Evolutionary conservation across 2,113 vertebrate genomes (phyloP).

Genomic region (Carettochelys insculpta): DNA sequence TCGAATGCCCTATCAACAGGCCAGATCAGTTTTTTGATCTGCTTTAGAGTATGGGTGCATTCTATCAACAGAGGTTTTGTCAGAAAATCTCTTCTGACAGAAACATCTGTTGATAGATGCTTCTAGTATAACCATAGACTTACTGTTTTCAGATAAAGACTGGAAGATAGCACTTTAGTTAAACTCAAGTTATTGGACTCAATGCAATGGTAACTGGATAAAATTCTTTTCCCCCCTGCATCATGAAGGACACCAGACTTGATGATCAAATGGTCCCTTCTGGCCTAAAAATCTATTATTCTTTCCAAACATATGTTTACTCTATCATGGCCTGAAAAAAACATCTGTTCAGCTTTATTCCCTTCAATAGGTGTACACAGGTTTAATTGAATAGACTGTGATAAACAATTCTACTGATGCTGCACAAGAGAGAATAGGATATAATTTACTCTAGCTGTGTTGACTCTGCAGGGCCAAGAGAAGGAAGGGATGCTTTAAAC

Average conservation of each 20-base stretch:
- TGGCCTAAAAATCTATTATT: not conserved
- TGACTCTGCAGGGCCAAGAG: not conserved
- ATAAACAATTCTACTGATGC: not conserved
- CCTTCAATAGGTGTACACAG: not conserved
- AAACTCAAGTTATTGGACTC: not conserved
- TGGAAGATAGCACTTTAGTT: not conserved
- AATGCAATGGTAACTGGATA: not conserved
- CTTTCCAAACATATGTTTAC: not conserved
- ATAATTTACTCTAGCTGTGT: not conserved
- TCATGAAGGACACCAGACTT: not conserved
- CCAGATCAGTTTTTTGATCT: too few species aligned
- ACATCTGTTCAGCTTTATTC: not conserved
- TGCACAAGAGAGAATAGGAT: not conserved
- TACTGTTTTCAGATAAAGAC: not conserved
- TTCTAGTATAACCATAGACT: too few species aligned
- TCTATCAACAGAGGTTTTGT: too few species aligned
- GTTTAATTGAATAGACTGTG: not conserved
- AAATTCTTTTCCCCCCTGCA: not conserved
- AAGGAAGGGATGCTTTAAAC: not conserved
- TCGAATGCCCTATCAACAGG: too few species aligned
- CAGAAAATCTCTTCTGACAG: too few species aligned
- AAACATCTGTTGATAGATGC: too few species aligned
- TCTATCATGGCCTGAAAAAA: not conserved
- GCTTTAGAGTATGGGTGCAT: too few species aligned
- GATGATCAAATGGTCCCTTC: not conserved